Percentiles rank a stretch among this genome's conserved stretches.
These are phyloP conservation scores for Plotosus lineatus DNA, from an alignment of 2,113 vertebrate species.

Conservation along the genomic window DNA sequence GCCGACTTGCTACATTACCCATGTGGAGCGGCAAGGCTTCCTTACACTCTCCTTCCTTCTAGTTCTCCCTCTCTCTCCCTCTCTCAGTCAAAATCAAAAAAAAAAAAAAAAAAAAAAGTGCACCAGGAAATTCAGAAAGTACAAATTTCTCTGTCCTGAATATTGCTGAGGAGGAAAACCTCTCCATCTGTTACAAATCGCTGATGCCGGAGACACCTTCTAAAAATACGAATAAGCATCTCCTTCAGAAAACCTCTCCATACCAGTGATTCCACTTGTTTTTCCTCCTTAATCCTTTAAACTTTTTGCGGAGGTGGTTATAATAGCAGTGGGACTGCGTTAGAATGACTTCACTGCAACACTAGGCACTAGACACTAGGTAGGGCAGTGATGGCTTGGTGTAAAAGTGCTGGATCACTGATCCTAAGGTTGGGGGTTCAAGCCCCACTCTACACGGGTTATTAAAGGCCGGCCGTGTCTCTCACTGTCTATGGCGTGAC, in stretches of 20 bases:
- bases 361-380: no score
- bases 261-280: not conserved
- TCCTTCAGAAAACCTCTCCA: not conserved
- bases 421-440: no score
- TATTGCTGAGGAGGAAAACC: not conserved
- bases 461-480: no score
- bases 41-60: no score
- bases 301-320: not conserved
- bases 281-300: not conserved
- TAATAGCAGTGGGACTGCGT: not conserved
- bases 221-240: not conserved
- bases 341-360: not conserved
- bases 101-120: not conserved
- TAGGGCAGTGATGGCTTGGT: no score
- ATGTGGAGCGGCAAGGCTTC: no score
- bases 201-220: not conserved
- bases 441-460: no score
- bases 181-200: not conserved
- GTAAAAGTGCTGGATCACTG: no score
- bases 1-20: no score
- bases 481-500: no score
- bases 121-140: not conserved
- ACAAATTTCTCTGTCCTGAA: not conserved
- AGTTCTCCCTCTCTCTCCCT: no score
- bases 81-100: no score